Conservation (phyloP, 2,888 invertebrate species). For the Lasioglossum pauxillum region DNA sequence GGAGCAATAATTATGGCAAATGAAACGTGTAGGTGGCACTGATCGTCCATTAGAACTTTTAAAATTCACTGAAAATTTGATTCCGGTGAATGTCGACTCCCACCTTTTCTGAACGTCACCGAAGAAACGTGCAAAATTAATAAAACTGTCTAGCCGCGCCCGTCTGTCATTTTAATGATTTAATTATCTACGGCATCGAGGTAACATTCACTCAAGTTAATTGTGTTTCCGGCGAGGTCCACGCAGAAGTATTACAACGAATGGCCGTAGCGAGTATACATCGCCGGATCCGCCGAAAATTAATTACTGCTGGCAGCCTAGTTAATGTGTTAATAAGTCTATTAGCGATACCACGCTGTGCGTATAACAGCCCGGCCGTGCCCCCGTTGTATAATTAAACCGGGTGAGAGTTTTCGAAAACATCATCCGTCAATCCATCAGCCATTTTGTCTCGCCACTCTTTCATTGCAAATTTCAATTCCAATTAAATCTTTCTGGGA, state of each 20-base stretch:
- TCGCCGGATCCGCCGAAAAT: slow-evolving; percentile 36
- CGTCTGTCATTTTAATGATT: slow-evolving; percentile 44
- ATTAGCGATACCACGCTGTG: slow-evolving; percentile 37
- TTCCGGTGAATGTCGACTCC: neutral
- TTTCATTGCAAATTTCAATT: neutral
- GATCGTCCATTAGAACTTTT: neutral
- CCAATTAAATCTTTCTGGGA: no score
- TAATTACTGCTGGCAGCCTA: slow-evolving; percentile 42
- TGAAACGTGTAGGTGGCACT: no score
- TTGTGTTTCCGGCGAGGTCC: slow-evolving; percentile 28
- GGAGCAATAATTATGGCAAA: no score
- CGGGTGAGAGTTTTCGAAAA: neutral
- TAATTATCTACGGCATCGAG: slow-evolving; percentile 47
- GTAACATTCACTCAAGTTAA: slow-evolving; percentile 51
- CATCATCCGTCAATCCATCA: neutral
- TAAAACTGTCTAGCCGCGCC: slow-evolving; percentile 36
- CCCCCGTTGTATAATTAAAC: slow-evolving; percentile 1
- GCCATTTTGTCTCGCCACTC: neutral
- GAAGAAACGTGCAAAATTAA: slow-evolving; percentile 40
- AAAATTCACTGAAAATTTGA: neutral
- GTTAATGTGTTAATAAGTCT: slow-evolving; percentile 56
- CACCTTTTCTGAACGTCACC: neutral
- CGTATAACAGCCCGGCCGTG: neutral
- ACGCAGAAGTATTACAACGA: slow-evolving; percentile 48
- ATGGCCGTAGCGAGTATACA: slow-evolving; percentile 47